A percentile compares a stretch with the other conserved stretches of the same genome.
Conservation (phyloP, 2,113 vertebrate species). For the Cinclus mexicanus region DNA sequence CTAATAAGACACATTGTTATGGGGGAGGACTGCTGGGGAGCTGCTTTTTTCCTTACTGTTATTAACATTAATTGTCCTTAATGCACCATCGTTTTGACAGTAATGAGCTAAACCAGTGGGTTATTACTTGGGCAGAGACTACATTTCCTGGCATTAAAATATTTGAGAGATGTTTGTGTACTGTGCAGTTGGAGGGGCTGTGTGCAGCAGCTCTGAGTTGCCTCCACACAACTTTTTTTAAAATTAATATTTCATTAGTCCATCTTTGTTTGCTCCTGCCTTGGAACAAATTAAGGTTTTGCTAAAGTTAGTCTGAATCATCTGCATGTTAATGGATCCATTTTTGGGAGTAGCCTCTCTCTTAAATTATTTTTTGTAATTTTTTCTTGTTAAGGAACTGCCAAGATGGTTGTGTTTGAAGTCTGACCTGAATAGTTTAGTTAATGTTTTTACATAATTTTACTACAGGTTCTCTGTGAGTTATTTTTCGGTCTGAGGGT, state of each 20-base stretch:
- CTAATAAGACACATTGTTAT: slow-evolving; percentile 59
- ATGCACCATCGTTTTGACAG: slow-evolving; percentile 72
- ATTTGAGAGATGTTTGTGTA: slow-evolving; percentile 59
- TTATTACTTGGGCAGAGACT: slow-evolving; percentile 63
- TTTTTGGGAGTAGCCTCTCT: neutral
- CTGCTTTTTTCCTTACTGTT: slow-evolving; percentile 62
- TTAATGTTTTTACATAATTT: neutral
- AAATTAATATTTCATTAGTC: neutral
- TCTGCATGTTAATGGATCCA: neutral
- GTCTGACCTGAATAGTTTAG: neutral
- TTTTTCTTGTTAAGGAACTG: neutral
- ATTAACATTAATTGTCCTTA: slow-evolving; percentile 78
- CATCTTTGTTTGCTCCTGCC: neutral
- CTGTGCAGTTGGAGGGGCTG: neutral
- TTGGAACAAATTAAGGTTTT: neutral
- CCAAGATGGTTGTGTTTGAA: slow-evolving; percentile 9
- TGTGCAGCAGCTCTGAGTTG: neutral
- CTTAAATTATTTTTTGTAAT: neutral
- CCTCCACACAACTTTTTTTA: neutral
- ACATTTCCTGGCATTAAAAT: slow-evolving; percentile 73
- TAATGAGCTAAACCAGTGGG: slow-evolving; percentile 72
- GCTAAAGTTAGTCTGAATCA: neutral
- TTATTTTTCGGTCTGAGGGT: neutral
- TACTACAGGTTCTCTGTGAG: neutral
- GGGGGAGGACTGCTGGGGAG: slow-evolving; percentile 56